Evolutionary conservation across 2,113 vertebrate species (phyloP).

Genomic region (Panthera leo): DNA sequence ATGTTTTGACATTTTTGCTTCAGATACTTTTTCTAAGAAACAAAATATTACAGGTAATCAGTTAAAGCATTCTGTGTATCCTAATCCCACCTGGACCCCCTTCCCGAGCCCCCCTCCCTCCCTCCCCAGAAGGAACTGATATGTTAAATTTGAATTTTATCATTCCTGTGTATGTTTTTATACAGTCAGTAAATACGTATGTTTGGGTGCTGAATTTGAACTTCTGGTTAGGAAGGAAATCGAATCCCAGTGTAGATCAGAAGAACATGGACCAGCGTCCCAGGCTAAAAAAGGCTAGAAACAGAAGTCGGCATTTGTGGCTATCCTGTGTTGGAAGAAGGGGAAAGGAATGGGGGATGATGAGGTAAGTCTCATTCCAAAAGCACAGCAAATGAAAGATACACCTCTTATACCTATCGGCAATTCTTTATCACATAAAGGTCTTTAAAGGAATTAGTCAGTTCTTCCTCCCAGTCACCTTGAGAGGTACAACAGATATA

Average conservation of each 20-base stretch:
- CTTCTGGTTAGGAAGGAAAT: neutral
- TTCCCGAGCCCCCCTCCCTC: neutral
- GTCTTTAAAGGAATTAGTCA: neutral
- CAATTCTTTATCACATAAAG: neutral
- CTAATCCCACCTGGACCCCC: neutral
- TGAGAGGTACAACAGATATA: neutral
- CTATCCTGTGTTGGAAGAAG: neutral
- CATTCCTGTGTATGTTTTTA: neutral
- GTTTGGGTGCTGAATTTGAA: neutral
- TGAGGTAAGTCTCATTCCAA: neutral
- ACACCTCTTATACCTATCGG: neutral
- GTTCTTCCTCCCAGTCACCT: neutral
- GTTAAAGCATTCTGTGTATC: neutral
- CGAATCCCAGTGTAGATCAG: neutral
- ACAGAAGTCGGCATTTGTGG: neutral
- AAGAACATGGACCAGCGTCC: neutral
- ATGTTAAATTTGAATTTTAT: neutral
- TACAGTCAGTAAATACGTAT: neutral
- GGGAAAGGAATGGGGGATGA: neutral
- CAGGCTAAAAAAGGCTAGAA: neutral
- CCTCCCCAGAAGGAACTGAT: neutral
- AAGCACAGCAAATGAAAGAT: neutral
- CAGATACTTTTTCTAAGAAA: slow-evolving; percentile 18
- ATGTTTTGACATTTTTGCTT: neutral
- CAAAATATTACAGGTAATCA: neutral